Evolutionary conservation across 1,140 invertebrate genomes (phyloP), one percentile per base, ranked within the genome.

Genomic region (Caenorhabditis inopinata): DNA sequence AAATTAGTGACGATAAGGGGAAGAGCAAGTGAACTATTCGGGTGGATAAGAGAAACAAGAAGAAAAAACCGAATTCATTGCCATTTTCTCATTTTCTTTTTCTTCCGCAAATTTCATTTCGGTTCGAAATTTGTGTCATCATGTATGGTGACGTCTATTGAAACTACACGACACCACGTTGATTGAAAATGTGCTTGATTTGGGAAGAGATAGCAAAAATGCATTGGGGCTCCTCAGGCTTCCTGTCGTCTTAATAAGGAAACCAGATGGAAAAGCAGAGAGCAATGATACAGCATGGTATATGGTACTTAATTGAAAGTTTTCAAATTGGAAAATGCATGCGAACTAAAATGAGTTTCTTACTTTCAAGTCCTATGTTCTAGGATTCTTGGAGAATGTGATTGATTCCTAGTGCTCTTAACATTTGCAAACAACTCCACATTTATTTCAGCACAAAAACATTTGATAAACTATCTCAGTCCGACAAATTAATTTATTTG

Each of bases 401-500:
- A n/a, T n/a, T n/a, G n/a, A n/a, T n/a, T n/a, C n/a, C n/a, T n/a
- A n/a, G n/a, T n/a, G n/a, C n/a, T n/a, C n/a, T n/a, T n/a, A n/a
- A n/a, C n/a, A n/a, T n/a, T n/a, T n/a, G n/a, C n/a, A n/a, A n/a
- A n/a, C n/a, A n/a, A n/a, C n/a, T n/a, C n/a, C n/a, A n/a, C n/a
- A n/a, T n/a, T n/a, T n/a, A n/a, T n/a, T n/a, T n/a, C n/a, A n/a
- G n/a, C n/a, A n/a, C n/a, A n/a, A n/a, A n/a, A n/a, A n/a, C n/a
- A n/a, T n/a, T n/a, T 68, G 58, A 68, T 68, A 68, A 68, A 68
- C 32, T 68, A 21, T 68, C 38, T 68, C 32, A 68, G 32, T 68
- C n/a, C 23, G 29, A 18, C 1, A 68, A 68, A 68, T 68, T 68
- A 68, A 29, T 68, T 38, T 68, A 38, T n/a, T 42, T 2, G 6